These are phyloP conservation scores for Lissonota sp. DNA, from an alignment of 2,888 invertebrate genomes.

Conservation along the genomic window DNA sequence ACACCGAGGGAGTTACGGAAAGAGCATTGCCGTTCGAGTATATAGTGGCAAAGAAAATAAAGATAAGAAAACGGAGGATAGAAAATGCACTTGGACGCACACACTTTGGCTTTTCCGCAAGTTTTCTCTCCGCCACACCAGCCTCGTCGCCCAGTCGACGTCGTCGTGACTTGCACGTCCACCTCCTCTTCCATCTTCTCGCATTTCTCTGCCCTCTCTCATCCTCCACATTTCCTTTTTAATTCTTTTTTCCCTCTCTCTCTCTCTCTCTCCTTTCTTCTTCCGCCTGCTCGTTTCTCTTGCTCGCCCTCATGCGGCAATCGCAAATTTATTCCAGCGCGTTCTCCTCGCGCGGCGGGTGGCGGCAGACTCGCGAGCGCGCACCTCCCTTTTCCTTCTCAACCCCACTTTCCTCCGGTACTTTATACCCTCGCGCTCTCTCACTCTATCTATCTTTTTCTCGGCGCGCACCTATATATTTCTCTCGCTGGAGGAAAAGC, in stretches of 20 bases:
- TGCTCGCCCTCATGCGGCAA: slow-evolving; percentile 73
- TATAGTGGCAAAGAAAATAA: slow-evolving; percentile 26
- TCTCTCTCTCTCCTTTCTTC: slow-evolving; percentile 61
- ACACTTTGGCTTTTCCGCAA: slow-evolving; percentile 47
- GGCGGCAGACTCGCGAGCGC: slow-evolving; percentile 63
- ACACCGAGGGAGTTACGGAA: slow-evolving; percentile 23
- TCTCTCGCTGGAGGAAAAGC: slow-evolving; percentile 72
- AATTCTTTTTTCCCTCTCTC: slow-evolving; percentile 45
- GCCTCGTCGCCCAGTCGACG: slow-evolving; percentile 21
- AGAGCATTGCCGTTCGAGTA: slow-evolving; percentile 29
- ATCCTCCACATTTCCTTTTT: slow-evolving; percentile 67
- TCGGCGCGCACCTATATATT: slow-evolving; percentile 48
- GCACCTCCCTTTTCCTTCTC: slow-evolving; percentile 59
- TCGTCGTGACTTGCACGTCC: slow-evolving; percentile 48
- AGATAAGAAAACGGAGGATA: slow-evolving; percentile 12
- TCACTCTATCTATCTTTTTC: slow-evolving; percentile 55
- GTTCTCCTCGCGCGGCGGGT: slow-evolving; percentile 69
- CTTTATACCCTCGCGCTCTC: slow-evolving; percentile 78
- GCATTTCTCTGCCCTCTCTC: slow-evolving; percentile 58
- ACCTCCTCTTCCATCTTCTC: slow-evolving; percentile 61
- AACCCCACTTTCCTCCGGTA: slow-evolving; percentile 75
- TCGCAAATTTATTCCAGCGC: slow-evolving; percentile 82
- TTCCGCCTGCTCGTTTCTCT: slow-evolving; percentile 62
- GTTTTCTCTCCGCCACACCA: slow-evolving; percentile 44
- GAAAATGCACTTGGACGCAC: slow-evolving; percentile 57